Percentiles rank a stretch among this genome's conserved stretches.
Conservation (phyloP, 2,113 vertebrate genomes). For the Columba janthina region DNA sequence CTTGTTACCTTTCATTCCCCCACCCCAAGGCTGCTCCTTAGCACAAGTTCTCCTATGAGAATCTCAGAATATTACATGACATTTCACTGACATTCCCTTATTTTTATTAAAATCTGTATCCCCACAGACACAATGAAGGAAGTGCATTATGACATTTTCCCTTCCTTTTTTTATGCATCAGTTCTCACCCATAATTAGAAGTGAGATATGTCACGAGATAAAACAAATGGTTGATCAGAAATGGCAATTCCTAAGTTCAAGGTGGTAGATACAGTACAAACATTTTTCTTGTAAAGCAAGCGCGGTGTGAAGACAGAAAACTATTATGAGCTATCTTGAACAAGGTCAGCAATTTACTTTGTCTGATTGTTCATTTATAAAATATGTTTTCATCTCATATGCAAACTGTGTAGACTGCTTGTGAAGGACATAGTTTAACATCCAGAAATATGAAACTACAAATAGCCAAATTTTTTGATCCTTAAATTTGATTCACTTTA, state of each 20-base stretch:
- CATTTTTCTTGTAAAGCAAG: too few relatives aligned
- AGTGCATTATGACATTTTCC: neutral
- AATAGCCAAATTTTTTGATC: neutral
- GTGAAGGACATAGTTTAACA: neutral
- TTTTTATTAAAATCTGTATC: neutral
- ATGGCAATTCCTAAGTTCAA: neutral
- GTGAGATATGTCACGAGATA: neutral
- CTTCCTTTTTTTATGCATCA: neutral
- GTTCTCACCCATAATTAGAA: neutral
- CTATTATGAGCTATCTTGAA: neutral
- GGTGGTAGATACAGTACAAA: neutral
- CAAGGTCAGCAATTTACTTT: neutral
- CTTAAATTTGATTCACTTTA: neutral
- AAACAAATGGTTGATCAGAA: neutral
- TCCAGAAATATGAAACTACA: neutral
- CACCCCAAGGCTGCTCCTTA: neutral
- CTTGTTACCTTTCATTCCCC: neutral
- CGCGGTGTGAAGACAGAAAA: constrained; percentile 6
- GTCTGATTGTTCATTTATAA: neutral
- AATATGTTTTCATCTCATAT: neutral
- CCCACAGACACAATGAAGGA: neutral
- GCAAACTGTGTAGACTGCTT: neutral
- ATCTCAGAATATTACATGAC: neutral
- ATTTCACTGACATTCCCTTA: neutral
- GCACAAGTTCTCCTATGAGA: neutral